phyloP scores from a whole-genome alignment of 2,113 vertebrate species.

The Romanogobio albipinnatus region DNA sequence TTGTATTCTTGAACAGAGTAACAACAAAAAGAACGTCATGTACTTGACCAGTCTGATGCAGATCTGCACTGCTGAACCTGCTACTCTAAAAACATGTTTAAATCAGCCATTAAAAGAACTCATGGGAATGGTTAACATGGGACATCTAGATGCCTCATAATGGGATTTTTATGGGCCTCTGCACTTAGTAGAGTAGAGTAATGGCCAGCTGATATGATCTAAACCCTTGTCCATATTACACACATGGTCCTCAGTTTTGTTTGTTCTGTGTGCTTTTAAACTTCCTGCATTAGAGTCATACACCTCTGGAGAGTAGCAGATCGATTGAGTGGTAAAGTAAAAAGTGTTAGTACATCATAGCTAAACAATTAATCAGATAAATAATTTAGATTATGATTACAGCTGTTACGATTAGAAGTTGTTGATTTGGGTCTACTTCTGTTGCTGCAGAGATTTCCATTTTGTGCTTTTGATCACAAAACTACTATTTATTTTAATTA shows the following conservation, averaged over 20 bases:
- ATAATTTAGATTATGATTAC: neutral
- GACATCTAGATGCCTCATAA: slow-evolving; percentile 34
- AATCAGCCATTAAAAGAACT: slow-evolving; percentile 27
- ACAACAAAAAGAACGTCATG: neutral
- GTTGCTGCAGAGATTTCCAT: neutral
- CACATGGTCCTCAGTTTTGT: neutral
- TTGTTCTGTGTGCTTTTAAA: slow-evolving; percentile 35
- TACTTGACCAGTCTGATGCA: neutral
- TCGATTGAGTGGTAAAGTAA: neutral
- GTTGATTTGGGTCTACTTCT: neutral
- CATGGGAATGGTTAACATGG: slow-evolving; percentile 20
- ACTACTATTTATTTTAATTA: no score
- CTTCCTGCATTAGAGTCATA: neutral
- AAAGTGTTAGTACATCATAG: slow-evolving; percentile 1
- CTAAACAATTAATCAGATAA: slow-evolving; percentile 1
- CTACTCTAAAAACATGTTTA: slow-evolving; percentile 29
- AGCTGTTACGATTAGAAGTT: neutral
- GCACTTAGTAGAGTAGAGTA: neutral
- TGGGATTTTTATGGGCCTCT: slow-evolving; percentile 44
- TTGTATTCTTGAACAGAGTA: neutral
- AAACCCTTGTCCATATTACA: neutral
- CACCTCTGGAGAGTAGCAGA: neutral
- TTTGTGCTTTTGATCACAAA: no score
- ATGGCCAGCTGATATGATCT: slow-evolving; percentile 24
- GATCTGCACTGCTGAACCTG: neutral